Conservation (phyloP, 2,113 vertebrate species). For the Sterrhoptilus dennistouni region DNA sequence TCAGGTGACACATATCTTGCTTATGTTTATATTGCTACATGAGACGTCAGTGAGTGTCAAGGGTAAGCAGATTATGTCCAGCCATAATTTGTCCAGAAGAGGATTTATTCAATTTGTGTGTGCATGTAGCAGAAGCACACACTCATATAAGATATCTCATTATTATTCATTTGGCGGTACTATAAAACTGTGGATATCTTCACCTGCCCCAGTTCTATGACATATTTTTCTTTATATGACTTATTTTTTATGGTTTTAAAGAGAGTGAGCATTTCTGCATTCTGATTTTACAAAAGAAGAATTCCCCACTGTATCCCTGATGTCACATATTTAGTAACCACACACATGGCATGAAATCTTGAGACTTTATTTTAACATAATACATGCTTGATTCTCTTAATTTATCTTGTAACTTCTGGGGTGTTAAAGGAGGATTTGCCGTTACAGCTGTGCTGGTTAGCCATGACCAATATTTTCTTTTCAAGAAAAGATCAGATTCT, state of each 20-base stretch:
- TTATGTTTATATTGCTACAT: background rate
- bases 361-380: background rate
- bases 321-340: background rate
- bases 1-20: background rate
- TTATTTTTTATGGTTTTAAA: background rate
- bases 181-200: background rate
- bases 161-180: background rate
- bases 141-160: background rate
- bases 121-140: background rate
- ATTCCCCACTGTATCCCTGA: background rate
- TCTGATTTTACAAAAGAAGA: background rate
- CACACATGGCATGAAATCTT: background rate
- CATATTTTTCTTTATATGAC: background rate
- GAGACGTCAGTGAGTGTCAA: background rate
- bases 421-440: background rate
- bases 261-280: background rate
- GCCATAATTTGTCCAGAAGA: background rate
- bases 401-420: background rate
- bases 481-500: background rate
- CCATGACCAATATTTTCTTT: background rate
- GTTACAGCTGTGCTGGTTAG: background rate
- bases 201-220: background rate
- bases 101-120: background rate
- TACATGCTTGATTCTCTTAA: background rate
- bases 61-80: background rate